Evolutionary conservation across 2,113 vertebrate species (phyloP).

Genomic region (Leucosticte australis): DNA sequence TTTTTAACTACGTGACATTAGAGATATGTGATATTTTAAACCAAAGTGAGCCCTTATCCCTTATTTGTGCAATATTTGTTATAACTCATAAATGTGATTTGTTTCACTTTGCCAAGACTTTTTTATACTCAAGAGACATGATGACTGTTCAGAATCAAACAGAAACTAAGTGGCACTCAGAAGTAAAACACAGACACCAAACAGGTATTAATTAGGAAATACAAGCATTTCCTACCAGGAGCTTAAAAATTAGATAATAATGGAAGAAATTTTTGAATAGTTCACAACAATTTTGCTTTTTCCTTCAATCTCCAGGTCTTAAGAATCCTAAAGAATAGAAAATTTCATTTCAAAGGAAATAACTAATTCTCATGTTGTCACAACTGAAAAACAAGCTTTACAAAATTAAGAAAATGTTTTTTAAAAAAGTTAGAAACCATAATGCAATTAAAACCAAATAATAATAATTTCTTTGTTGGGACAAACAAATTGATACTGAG

Average conservation of each 20-base stretch:
- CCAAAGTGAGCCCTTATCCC: background rate
- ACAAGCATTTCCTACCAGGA: background rate
- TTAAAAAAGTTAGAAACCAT: background rate
- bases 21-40: background rate
- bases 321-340: background rate
- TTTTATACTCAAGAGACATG: background rate
- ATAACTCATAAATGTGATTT: background rate
- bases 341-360: background rate
- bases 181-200: background rate
- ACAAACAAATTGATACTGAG: background rate
- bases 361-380: background rate
- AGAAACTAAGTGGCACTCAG: background rate
- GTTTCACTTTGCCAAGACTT: background rate
- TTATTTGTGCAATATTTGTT: background rate
- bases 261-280: background rate
- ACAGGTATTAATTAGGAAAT: background rate
- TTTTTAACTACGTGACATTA: background rate
- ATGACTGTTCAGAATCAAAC: background rate
- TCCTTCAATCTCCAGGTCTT: background rate
- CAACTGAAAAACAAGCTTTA: background rate
- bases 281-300: background rate
- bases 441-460: background rate
- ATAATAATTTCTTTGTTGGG: background rate
- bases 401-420: background rate
- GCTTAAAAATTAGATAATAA: background rate